phyloP scores from a whole-genome alignment of 2,113 vertebrate genomes.

The Ptilorrhoa leucosticta region DNA sequence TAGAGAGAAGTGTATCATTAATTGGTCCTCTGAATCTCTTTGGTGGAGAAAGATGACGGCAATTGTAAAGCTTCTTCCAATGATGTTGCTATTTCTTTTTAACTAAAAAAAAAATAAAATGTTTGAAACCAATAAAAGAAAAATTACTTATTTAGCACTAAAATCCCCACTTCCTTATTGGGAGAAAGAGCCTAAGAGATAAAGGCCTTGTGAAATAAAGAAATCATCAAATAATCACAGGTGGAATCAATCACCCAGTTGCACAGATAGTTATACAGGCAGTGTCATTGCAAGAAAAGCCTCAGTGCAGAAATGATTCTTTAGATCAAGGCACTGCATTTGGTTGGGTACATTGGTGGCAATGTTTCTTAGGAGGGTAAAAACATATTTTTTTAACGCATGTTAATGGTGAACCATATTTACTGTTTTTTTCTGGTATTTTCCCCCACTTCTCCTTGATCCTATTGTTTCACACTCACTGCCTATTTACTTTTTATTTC shows the following conservation, averaged over 20 bases:
- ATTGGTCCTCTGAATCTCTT: not conserved
- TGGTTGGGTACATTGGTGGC: not conserved
- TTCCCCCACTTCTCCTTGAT: not conserved
- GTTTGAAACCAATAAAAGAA: not conserved
- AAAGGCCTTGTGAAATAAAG: not conserved
- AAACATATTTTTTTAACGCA: not conserved
- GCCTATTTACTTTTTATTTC: not conserved
- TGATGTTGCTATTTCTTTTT: not conserved
- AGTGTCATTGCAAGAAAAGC: not conserved
- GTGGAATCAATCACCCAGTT: not conserved
- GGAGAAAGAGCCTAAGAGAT: not conserved
- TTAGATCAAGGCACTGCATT: not conserved
- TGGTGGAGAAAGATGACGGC: not conserved
- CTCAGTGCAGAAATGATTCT: not conserved
- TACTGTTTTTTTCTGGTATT: not conserved
- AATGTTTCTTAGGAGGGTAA: not conserved
- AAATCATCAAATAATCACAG: not conserved
- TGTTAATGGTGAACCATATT: not conserved
- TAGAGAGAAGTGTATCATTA: not conserved
- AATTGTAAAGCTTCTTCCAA: not conserved
- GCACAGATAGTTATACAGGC: not conserved
- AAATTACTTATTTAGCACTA: not conserved
- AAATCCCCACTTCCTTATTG: not conserved
- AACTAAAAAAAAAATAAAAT: not conserved
- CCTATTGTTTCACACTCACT: not conserved